A percentile compares a stretch with the other conserved stretches of the same genome.
These are phyloP conservation scores for Brenthis daphne DNA, from an alignment of 2,888 invertebrate genomes.

Conservation along the genomic window DNA sequence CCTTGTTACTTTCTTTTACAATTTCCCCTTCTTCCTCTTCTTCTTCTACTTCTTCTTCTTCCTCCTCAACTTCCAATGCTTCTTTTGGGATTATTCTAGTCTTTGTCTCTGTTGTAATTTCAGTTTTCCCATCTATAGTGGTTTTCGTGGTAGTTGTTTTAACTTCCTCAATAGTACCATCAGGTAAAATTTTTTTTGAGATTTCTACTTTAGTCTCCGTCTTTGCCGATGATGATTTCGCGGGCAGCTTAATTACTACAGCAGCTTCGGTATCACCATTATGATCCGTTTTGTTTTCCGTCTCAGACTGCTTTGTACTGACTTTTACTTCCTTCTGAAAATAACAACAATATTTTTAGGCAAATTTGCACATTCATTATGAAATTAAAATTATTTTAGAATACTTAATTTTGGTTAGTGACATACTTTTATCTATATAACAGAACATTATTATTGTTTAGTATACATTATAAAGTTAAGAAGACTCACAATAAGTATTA, in stretches of 20 bases:
- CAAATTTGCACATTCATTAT: background rate
- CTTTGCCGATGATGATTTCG: constrained; percentile 69
- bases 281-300: constrained; percentile 56
- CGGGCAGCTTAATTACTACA: constrained; percentile 65
- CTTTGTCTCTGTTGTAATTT: constrained; percentile 71
- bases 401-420: constrained; percentile 14
- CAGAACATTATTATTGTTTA: constrained; percentile 6
- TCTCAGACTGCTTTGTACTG: constrained; percentile 59
- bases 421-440: constrained; percentile 7
- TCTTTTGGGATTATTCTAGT: constrained; percentile 69
- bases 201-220: constrained; percentile 75
- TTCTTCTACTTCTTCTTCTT: constrained; percentile 54
- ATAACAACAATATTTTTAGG: constrained; percentile 35
- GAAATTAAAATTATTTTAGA: background rate
- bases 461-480: constrained; percentile 37
- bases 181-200: constrained; percentile 63
- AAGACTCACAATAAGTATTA: constrained; percentile 57
- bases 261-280: constrained; percentile 68
- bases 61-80: constrained; percentile 55
- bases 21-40: constrained; percentile 52
- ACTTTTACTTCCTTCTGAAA: constrained; percentile 73
- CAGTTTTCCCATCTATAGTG: constrained; percentile 71
- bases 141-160: constrained; percentile 75
- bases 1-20: constrained; percentile 43
- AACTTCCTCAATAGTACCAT: constrained; percentile 69